Evolutionary conservation across 2,113 vertebrate species (phyloP), one percentile per base, ranked within the genome.

Genomic region (Suricata suricatta): DNA sequence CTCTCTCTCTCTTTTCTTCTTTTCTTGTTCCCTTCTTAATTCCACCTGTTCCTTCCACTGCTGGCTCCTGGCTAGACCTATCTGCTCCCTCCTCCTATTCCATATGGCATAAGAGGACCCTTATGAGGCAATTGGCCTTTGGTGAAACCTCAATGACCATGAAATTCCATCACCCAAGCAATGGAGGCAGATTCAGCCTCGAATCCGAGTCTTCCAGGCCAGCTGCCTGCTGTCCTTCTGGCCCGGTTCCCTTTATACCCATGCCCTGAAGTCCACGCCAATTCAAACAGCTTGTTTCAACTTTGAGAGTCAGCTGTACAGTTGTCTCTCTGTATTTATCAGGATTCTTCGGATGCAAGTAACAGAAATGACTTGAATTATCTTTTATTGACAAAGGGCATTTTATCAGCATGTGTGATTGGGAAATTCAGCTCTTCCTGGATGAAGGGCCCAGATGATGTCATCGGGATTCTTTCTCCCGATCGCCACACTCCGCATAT

Each of bases 201-300:
- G 84, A 95, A 85, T 97, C 69, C 1, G 41, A 90, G 64, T 94
- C 93, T 96, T 96, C 80, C 33, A 89, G 72, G 74, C 41, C 50
- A 82, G 92, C 93, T 97, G 84, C 82, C 90, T 96, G 84, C 89
- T 96, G 64, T 92, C 76, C 81, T 93, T 81, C 93, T 97, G 97
- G 95, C 41, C 88, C 6, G n/a, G 41, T 84, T 96, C 77, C 76
- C 84, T 97, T 80, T 54, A 47, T n/a, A 69, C 69, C 85, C 47
- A 41, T 44, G 41, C 44, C 76, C 35, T 74, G 87, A 92, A 80
- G 71, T 96, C 69, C 80, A 16, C 93, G 95, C 90, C 82, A 69
- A 79, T 54, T 88, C 93, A 38, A 94, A 80, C 69, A 92, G 69
- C 72, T 85, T 69, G 54, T 89, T 96, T 94, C 60, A 85, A 50